Percentiles rank a stretch among this genome's conserved stretches.
Conservation (phyloP, 2,113 vertebrate genomes). For the Anser brachyrhynchus region DNA sequence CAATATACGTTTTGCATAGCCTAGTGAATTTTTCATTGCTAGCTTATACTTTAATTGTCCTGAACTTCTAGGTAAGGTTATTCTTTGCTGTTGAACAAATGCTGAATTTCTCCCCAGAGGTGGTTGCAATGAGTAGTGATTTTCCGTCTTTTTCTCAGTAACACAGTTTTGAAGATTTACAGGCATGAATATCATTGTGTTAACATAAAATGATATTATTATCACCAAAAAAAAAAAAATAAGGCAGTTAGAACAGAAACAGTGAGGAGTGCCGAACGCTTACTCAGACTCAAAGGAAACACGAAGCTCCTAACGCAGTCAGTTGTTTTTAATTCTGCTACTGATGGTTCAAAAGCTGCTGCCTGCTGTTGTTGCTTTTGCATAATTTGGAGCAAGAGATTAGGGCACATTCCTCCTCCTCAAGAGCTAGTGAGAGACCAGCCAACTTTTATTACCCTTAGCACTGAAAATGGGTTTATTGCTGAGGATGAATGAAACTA, state of each 20-base stretch:
- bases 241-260: slow-evolving; percentile 27
- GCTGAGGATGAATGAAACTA: background rate
- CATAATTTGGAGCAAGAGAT: background rate
- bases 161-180: slow-evolving; percentile 57
- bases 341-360: background rate
- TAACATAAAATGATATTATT: slow-evolving; percentile 53
- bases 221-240: slow-evolving; percentile 50
- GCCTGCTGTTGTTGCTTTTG: background rate
- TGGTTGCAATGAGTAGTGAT: slow-evolving; percentile 17
- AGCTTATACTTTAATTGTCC: slow-evolving; percentile 46
- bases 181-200: slow-evolving; percentile 43
- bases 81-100: slow-evolving; percentile 53
- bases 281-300: background rate
- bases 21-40: background rate
- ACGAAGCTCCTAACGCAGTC: background rate
- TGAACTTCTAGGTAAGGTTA: slow-evolving; percentile 53
- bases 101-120: slow-evolving; percentile 59
- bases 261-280: slow-evolving; percentile 8
- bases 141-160: slow-evolving; percentile 32
- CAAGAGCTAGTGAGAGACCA: background rate
- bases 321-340: slow-evolving; percentile 20
- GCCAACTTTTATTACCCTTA: background rate
- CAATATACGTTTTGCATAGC: background rate
- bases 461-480: slow-evolving; percentile 15
- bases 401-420: background rate